A percentile compares a stretch with the other conserved stretches of the same genome.
These are phyloP conservation scores for Drusus annulatus DNA, from an alignment of 1,140 invertebrate species.

Conservation along the genomic window DNA sequence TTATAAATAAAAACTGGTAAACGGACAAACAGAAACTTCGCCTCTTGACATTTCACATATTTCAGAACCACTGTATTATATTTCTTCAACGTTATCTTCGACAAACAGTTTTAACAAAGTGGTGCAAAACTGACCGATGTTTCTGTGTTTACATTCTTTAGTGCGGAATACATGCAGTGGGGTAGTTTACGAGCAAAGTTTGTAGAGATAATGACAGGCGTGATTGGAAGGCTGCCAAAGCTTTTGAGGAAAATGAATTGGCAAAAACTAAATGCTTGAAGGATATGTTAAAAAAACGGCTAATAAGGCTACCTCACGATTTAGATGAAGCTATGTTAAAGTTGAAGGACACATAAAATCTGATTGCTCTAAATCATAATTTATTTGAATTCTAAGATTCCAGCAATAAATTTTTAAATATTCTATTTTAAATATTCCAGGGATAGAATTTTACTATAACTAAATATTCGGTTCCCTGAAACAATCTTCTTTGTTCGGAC, in stretches of 20 bases:
- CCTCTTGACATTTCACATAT: no score
- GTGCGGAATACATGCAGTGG: not conserved
- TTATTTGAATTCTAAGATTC: no score
- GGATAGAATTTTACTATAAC: no score
- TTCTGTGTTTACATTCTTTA: constrained; percentile 34
- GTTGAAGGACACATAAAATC: not conserved
- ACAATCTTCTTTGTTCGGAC: no score
- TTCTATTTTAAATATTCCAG: no score
- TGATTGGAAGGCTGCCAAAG: constrained; percentile 46
- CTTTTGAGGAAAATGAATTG: constrained; percentile 24
- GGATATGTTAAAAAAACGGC: not conserved
- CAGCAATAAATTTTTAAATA: no score
- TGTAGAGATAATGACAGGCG: constrained; percentile 46
- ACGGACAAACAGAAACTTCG: no score
- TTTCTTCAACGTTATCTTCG: no score
- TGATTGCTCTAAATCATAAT: no score
- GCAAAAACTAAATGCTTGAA: constrained; percentile 24
- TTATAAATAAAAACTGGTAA: no score
- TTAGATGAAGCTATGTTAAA: not conserved
- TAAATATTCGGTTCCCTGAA: no score
- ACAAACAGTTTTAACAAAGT: not conserved
- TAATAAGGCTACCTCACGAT: not conserved
- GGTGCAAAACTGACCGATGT: constrained; percentile 1
- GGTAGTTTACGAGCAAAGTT: constrained; percentile 8
- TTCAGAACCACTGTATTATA: no score